Conservation (phyloP, 2,113 vertebrate species). For the Nerophis lumbriciformis region DNA sequence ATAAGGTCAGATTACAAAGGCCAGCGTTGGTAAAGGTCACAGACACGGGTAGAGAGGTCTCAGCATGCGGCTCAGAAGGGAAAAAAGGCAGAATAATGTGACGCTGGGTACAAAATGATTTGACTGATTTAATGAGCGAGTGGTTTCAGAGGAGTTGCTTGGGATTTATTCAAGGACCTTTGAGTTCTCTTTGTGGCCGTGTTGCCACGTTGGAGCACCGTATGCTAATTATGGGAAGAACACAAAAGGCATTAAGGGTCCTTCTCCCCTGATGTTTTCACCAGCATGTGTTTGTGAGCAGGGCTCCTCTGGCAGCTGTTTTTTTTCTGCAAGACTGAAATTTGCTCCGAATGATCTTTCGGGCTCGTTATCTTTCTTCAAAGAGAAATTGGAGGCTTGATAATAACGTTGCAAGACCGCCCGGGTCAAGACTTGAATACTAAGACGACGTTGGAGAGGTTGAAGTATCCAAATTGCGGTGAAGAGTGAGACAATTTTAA, state of each 20-base stretch:
- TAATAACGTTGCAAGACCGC: background rate
- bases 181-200: background rate
- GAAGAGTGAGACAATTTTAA: background rate
- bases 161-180: background rate
- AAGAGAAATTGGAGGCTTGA: conserved; percentile 1
- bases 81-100: conserved; percentile 45
- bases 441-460: background rate
- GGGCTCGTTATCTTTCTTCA: background rate
- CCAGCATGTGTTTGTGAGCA: too few species aligned
- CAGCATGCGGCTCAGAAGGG: conserved; percentile 43
- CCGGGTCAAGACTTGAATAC: background rate
- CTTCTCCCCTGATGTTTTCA: too few species aligned
- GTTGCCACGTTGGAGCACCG: background rate
- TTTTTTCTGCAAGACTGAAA: background rate
- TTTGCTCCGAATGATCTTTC: background rate
- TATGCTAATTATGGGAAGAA: background rate
- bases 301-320: background rate
- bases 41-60: conserved; percentile 49
- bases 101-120: conserved; percentile 46
- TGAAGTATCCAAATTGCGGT: background rate
- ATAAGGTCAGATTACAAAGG: conserved; percentile 64
- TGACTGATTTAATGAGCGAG: conserved; percentile 3
- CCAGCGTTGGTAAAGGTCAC: conserved; percentile 58
- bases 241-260: background rate
- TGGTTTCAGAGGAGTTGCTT: background rate